Base-by-base conservation (phyloP, 2,888 invertebrate genomes). In the Clanis bilineata region DNA sequence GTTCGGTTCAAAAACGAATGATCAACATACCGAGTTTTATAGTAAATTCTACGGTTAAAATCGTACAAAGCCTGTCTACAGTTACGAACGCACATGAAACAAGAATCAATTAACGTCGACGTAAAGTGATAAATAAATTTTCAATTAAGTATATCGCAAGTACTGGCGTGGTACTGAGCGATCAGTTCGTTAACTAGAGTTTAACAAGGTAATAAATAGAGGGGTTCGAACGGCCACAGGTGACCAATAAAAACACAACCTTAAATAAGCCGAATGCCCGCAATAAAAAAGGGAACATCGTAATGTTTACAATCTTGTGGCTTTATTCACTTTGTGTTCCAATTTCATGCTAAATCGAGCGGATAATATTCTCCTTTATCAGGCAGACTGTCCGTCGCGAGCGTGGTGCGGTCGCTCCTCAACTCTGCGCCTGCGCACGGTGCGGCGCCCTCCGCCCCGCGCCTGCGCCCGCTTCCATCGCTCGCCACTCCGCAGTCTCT, bases 241-340 rank as follows among this genome's bases (percentile, higher is more conserved):
- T 80, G 77, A 83, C 83, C 83, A 86, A 88, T 90, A 90, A 92
- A 90, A 90, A 87, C 82, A 85, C 82, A 83, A 85, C 88, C 85
- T 86, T 90, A 90, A 90, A 90, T 89, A 88, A 88, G 82, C 80
- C 83, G 82, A 88, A 86, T 84, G 82, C 80, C 80, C 73, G 83
- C 80, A 82, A 85, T 90, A 90, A 92, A 91, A 91, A 91, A 90
- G 85, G 87, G 86, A 83, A 87, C 85, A 87, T 89, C 86, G 82
- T 90, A 90, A 91, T 92, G 91, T 90, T 92, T 90, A 92, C 91
- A 90, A 90, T 91, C 90, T 88, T 88, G 91, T 90, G 89, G 90
- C 90, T 91, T 91, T 91, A 92, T 91, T 90, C 92, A 91, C 92
- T 90, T 91, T 92, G 92, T 91, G 86, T 90, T 90, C 89, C 91